phyloP scores from a whole-genome alignment of 1,140 invertebrate genomes.

The Drosophila persimilis region DNA sequence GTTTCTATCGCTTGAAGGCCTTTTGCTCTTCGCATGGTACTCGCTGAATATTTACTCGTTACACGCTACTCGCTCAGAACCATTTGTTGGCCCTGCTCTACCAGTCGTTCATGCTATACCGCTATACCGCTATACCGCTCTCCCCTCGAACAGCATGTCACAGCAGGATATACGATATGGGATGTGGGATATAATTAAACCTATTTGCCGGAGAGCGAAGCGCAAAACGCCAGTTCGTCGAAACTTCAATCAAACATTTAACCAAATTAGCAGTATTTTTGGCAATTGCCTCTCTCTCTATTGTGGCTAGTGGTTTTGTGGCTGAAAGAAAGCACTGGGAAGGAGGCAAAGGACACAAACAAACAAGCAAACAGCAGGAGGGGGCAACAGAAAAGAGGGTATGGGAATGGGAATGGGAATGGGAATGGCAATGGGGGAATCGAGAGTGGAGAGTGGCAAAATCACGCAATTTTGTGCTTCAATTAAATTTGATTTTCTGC shows the following conservation, averaged over 20 bases:
- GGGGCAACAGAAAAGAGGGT: neutral
- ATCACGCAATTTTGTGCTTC: constrained; percentile 53
- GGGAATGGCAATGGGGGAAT: neutral
- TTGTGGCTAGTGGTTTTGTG: constrained; percentile 2
- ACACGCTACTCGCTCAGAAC: too few species aligned
- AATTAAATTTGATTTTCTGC: constrained; percentile 77
- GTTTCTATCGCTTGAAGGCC: too few species aligned
- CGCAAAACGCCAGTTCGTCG: constrained; percentile 8
- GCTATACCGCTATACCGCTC: too few species aligned
- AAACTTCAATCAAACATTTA: constrained; percentile 53
- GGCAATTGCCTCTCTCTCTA: constrained; percentile 11
- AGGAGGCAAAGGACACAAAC: too few species aligned
- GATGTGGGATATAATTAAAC: constrained; percentile 26
- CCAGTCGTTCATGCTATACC: too few species aligned
- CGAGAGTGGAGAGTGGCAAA: neutral
- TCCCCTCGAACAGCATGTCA: too few species aligned
- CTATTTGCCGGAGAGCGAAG: neutral
- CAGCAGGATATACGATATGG: neutral
- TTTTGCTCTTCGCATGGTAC: too few species aligned
- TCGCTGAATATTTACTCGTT: too few species aligned
- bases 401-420: neutral
- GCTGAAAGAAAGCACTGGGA: neutral
- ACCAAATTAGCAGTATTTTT: constrained; percentile 47
- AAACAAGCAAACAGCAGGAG: too few species aligned
- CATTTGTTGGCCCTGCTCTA: too few species aligned